These are phyloP conservation scores for Lanius ludovicianus DNA, from an alignment of 2,113 vertebrate genomes.

Conservation along the genomic window DNA sequence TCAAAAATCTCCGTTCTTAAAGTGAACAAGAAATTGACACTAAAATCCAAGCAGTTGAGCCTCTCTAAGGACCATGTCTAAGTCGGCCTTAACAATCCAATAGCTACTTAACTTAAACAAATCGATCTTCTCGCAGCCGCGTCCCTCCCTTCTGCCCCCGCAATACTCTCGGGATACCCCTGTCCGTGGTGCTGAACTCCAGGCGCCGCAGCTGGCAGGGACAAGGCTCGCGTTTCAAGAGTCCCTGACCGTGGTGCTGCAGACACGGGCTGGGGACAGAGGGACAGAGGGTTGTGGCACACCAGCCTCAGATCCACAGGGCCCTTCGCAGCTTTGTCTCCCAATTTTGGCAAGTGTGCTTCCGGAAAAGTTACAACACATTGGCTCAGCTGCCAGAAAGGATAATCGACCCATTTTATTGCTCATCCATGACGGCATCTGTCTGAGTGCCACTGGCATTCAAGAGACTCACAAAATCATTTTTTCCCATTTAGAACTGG, in stretches of 20 bases:
- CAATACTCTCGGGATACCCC: accelerated
- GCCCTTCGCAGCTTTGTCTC: neutral
- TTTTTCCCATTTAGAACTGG: neutral
- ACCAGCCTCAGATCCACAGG: too few species aligned
- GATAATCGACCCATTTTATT: neutral
- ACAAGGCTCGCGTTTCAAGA: accelerated
- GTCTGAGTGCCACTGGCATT: neutral
- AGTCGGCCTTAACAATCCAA: neutral
- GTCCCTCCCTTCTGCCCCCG: accelerated
- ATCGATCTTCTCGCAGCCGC: accelerated
- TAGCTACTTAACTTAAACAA: neutral
- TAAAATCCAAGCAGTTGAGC: neutral
- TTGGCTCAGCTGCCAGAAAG: neutral
- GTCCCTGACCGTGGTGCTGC: conserved; percentile 37
- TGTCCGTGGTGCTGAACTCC: conserved; percentile 16
- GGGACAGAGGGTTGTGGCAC: accelerated
- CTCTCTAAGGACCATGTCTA: neutral
- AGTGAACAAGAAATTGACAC: neutral
- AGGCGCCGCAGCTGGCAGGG: accelerated
- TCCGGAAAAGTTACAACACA: neutral
- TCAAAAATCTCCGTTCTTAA: neutral
- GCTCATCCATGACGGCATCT: accelerated
- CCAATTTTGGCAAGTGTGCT: neutral
- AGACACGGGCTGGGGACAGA: neutral
- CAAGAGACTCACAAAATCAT: neutral